Base-by-base conservation (phyloP, 2,113 vertebrate species). In the Rhineura floridana region DNA sequence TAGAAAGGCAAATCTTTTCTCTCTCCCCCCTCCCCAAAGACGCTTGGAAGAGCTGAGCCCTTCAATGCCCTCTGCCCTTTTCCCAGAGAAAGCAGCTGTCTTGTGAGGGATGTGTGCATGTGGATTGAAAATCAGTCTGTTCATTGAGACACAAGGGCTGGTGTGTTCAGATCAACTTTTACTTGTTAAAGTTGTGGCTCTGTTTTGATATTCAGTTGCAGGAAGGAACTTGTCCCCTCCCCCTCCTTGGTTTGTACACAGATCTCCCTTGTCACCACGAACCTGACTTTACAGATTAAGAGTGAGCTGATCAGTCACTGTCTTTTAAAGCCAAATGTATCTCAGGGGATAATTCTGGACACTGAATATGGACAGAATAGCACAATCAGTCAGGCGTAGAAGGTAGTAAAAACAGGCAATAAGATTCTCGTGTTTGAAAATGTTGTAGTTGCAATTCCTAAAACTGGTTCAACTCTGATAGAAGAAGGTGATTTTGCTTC, bases 161-260 rank as follows among this genome's bases (percentile, higher is more conserved):
- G 84, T 76, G 84, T 95, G 94, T 95, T 90, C 86, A 87, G 5
- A 17, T 70, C 83, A 84, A 91, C 86, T 89, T 80, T 91, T 62
- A 5, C 87, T 23, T 92, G 79, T 75, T 1, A 0, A 77, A 59
- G 91, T 69, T 0, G 19, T 73, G 63, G 76, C 75, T 92, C 25
- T 95, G 94, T 94, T 95, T 94, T 93, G 94, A 91, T 93, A 92
- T 93, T 93, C 92, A 90, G 92, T 94, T 94, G 93, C 94, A 95
- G 94, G 92, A 93, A 93, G 93, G 89, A 88, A 84, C 85, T 87
- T 81, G 85, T 70, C 85, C 81, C 88, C 88, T 89, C 93, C 44
- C 63, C 83, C 86, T 7, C 44, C 67, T 69, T 87, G 85, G 44
- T 91, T 91, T 93, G 91, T 93, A 91, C 86, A 93, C 62, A 94